Conservation (phyloP, 2,797 vertebrate species). For the Poeciliopsis infans region DNA sequence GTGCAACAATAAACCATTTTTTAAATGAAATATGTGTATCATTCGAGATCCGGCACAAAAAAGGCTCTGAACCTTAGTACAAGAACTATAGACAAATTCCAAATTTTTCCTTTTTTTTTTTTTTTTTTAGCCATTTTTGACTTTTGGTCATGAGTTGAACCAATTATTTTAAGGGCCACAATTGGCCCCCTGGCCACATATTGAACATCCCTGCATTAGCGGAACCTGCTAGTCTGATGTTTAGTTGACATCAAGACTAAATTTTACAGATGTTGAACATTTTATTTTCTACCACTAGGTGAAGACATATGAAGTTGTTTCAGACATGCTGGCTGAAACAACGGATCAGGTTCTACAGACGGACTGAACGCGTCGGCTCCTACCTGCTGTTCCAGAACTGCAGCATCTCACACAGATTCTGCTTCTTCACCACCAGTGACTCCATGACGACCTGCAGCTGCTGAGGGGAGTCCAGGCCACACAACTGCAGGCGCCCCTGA, state of each 20-base stretch:
- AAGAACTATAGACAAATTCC: too few species aligned
- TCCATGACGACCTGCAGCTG: slow-evolving; percentile 91
- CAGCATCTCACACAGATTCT: slow-evolving; percentile 93
- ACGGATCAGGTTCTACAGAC: background rate
- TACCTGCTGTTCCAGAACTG: slow-evolving; percentile 96
- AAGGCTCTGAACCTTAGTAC: background rate
- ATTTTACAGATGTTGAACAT: background rate
- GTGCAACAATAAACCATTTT: background rate
- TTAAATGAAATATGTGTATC: background rate
- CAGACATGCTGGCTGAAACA: background rate
- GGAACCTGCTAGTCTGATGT: background rate
- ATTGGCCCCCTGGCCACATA: background rate
- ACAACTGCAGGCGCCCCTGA: slow-evolving; percentile 87
- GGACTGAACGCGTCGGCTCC: background rate
- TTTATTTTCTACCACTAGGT: background rate
- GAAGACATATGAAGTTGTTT: too few species aligned
- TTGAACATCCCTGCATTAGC: background rate
- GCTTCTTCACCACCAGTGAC: slow-evolving; percentile 94
- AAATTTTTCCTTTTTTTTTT: too few species aligned
- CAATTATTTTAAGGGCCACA: background rate
- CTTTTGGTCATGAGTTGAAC: background rate
- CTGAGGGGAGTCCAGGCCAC: slow-evolving; percentile 86
- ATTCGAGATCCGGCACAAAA: background rate
- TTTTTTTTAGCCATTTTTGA: background rate
- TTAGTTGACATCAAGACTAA: background rate